Base-by-base conservation (phyloP, 2,113 vertebrate genomes). In the Forbesichthys papilliferus region DNA sequence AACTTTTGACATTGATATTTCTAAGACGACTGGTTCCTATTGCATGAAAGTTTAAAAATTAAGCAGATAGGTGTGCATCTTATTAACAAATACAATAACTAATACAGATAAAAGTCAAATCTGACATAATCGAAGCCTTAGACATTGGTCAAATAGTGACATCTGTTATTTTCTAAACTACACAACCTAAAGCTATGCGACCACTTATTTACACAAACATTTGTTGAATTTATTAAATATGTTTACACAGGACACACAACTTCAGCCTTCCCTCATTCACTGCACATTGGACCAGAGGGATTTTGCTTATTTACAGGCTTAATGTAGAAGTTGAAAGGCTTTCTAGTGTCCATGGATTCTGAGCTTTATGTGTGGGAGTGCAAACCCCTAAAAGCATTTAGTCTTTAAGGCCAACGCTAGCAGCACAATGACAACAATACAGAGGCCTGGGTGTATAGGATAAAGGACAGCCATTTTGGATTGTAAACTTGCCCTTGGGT, bases 41-140 rank as follows among this genome's bases (percentile, higher is more conserved):
- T 69, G 74, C 9, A 36, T 49, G 36, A 65, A 1, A 1, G 71
- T 75, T 82, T 78, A 84, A 67, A 77, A 68, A 68, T 71, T 72
- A 78, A 68, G 67, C 56, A 59, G 18, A 60, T 14, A 12, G 48
- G 11, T 48, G 51, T 13, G n/a, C 9, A 0, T 0, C 42, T n/a
- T 58, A 64, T 3, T 13, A 46, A 9, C 13, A 60, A 13, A 42
- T 12, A 14, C 7, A 10, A 60, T 14, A 8, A 27, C 9, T 13
- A 11, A 8, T 60, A 11, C 3, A 14, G 1, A 48, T 60, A 58
- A 66, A 65, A 42, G 61, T 18, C 16, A 48, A 11, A 33, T 42
- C 64, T 9, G 1, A 18, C 2, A 57, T 51, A n/a, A 3, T 54
- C 16, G 13, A 54, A n/a, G 14, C 52, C 7, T 54, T 65, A 66